phyloP scores from a whole-genome alignment of 2,888 invertebrate genomes.

The Amaurobius ferox region DNA sequence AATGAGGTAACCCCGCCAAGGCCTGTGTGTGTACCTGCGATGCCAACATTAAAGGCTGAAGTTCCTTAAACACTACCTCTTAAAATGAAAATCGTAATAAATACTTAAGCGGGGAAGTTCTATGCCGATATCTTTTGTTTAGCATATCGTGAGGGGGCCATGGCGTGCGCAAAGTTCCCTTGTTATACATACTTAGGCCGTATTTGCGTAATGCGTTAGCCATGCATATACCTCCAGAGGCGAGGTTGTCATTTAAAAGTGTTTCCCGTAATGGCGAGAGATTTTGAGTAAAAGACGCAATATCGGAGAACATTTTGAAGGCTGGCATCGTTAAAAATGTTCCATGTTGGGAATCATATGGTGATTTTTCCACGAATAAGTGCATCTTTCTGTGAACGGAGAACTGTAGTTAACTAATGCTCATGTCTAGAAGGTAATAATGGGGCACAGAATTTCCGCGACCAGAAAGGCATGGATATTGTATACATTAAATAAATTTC shows the following conservation, averaged over 20 bases:
- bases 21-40: constrained; percentile 7
- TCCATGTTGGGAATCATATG: neutral
- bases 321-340: neutral
- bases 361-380: constrained; percentile 2
- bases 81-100: constrained; percentile 58
- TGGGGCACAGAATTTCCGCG: too few relatives aligned
- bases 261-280: constrained; percentile 7
- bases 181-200: constrained; percentile 35
- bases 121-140: constrained; percentile 20
- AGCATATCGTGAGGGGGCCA: neutral
- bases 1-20: neutral
- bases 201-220: constrained; percentile 54
- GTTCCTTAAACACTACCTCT: constrained; percentile 42
- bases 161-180: constrained; percentile 12
- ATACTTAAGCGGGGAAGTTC: constrained; percentile 38
- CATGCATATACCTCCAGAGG: constrained; percentile 63
- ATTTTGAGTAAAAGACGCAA: neutral
- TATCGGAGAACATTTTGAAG: neutral
- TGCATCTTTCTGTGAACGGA: neutral
- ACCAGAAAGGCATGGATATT: too few relatives aligned
- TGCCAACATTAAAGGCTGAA: constrained; percentile 50
- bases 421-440: neutral
- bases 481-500: too few relatives aligned
- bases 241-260: constrained; percentile 28
- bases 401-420: neutral